These are phyloP conservation scores for Parthenolecanium corni DNA, from an alignment of 2,888 invertebrate species.

Conservation along the genomic window DNA sequence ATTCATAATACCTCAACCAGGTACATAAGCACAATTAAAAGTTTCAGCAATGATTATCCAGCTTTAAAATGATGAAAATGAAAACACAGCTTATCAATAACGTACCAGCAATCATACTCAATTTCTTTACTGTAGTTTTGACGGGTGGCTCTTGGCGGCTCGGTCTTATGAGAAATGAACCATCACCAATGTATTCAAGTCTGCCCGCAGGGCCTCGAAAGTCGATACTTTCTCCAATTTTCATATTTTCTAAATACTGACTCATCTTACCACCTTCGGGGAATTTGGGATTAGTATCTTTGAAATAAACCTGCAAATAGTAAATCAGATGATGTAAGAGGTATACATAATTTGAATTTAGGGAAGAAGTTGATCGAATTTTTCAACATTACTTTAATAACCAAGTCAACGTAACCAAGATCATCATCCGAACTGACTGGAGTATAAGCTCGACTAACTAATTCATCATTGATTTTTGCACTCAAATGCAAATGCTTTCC, in stretches of 20 bases:
- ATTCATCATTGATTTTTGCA: constrained; percentile 72
- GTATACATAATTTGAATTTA: too few relatives aligned
- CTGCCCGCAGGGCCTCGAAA: constrained; percentile 91
- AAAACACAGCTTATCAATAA: not conserved
- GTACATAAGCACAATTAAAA: too few relatives aligned
- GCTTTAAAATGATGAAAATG: too few relatives aligned
- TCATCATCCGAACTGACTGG: constrained; percentile 94
- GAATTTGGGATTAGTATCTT: constrained; percentile 91
- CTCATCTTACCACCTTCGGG: constrained; percentile 97
- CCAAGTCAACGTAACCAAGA: constrained; percentile 80
- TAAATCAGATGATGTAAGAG: not conserved
- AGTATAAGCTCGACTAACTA: constrained; percentile 92
- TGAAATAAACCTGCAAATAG: constrained; percentile 74
- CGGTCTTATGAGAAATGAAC: constrained; percentile 64
- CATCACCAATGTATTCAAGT: constrained; percentile 69
- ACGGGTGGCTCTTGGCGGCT: constrained; percentile 71
- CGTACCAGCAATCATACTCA: constrained; percentile 90
- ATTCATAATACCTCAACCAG: too few relatives aligned
- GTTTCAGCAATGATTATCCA: too few relatives aligned
- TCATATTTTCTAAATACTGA: constrained; percentile 78
- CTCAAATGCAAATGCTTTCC: constrained; percentile 96
- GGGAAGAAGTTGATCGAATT: too few relatives aligned
- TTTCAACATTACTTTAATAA: constrained; percentile 85
- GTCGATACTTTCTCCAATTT: constrained; percentile 84
- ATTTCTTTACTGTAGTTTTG: constrained; percentile 53